phyloP scores from a whole-genome alignment of 2,113 vertebrate species.

The Pomatorhinus ruficollis region DNA sequence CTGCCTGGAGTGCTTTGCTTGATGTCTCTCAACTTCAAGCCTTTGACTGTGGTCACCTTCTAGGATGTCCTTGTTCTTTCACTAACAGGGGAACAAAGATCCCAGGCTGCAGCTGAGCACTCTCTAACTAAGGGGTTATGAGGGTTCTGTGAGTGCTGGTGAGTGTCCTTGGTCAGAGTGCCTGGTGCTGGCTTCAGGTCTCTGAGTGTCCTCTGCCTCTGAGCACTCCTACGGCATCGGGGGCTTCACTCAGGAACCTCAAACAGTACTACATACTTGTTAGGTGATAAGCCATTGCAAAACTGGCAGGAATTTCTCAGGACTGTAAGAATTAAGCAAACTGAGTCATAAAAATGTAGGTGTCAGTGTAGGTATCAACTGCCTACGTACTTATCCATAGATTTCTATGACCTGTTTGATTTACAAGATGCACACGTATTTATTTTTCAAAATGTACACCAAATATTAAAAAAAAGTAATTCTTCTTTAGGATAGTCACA shows the following conservation, averaged over 20 bases:
- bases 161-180: fast-evolving
- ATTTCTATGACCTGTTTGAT: not conserved
- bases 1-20: not conserved
- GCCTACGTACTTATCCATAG: not conserved
- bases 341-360: not conserved
- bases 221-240: not conserved
- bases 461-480: not conserved
- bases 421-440: not conserved
- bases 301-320: not conserved
- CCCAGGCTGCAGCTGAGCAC: not conserved
- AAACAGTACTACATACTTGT: fast-evolving
- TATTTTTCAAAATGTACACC: not conserved
- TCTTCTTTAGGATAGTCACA: not conserved
- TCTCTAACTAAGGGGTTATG: fast-evolving
- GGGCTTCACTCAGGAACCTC: not conserved
- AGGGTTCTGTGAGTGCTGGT: not conserved
- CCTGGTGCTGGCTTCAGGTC: not conserved
- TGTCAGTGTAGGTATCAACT: not conserved
- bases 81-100: not conserved
- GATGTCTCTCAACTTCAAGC: not conserved
- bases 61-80: not conserved
- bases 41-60: not conserved
- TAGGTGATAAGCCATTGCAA: not conserved
- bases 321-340: not conserved
- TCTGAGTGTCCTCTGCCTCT: not conserved